Evolutionary conservation across 1,140 invertebrate genomes (phyloP).

Genomic region (Grapholita molesta): DNA sequence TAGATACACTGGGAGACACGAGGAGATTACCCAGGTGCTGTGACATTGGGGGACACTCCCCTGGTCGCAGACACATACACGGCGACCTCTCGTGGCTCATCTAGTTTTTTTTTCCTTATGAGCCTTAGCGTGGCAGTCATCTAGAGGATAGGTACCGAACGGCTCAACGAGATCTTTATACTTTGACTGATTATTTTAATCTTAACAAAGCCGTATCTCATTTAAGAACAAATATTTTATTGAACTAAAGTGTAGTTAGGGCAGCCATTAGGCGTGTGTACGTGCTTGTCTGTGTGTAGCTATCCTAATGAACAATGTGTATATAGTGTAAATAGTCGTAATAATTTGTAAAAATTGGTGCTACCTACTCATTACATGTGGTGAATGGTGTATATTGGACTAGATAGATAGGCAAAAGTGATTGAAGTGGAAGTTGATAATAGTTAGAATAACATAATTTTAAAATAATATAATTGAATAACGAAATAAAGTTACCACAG

Average conservation of each 20-base stretch:
- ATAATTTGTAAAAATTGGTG: constrained; percentile 31
- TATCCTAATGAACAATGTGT: constrained; percentile 41
- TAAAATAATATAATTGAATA: constrained; percentile 31
- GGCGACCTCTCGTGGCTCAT: background rate
- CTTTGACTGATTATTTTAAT: constrained; percentile 64
- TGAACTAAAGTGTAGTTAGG: constrained; percentile 65
- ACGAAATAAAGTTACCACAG: constrained; percentile 67
- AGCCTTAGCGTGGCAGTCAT: background rate
- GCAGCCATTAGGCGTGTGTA: constrained; percentile 53
- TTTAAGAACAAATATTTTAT: constrained; percentile 68
- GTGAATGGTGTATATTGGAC: constrained; percentile 60
- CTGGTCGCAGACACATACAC: too few species aligned
- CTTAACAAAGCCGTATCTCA: constrained; percentile 58
- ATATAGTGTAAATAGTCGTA: constrained; percentile 58
- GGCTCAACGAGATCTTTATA: constrained; percentile 53
- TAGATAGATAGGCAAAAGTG: constrained; percentile 39
- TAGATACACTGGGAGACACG: too few species aligned
- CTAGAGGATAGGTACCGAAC: constrained; percentile 13
- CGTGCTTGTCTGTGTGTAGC: constrained; percentile 21
- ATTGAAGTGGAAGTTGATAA: constrained; percentile 33
- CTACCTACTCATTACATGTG: constrained; percentile 19
- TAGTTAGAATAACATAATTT: constrained; percentile 40
- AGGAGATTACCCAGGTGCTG: too few species aligned
- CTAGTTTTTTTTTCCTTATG: too few species aligned
- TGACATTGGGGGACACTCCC: too few species aligned